phyloP scores from a whole-genome alignment of 2,113 vertebrate species.

The Callopanchax toddi region DNA sequence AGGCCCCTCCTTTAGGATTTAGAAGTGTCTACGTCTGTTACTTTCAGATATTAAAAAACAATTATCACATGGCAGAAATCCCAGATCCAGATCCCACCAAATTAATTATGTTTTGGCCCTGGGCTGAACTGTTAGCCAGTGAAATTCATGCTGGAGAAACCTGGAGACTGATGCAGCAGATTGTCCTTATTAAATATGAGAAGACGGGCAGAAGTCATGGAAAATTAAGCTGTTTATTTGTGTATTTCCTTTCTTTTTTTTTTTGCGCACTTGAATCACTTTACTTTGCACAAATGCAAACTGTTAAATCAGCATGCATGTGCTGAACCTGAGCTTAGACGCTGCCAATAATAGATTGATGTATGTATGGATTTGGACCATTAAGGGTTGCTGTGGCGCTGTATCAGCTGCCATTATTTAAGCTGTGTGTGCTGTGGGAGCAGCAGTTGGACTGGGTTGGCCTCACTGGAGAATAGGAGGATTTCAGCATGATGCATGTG shows the following conservation, averaged over 20 bases:
- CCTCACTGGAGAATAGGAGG: slow-evolving; percentile 5
- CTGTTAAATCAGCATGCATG: slow-evolving; percentile 10
- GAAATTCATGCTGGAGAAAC: slow-evolving; percentile 13
- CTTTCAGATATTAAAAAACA: slow-evolving; percentile 45
- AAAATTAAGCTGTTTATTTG: not conserved
- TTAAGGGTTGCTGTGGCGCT: slow-evolving; percentile 2
- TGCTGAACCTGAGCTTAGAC: not conserved
- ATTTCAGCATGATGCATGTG: slow-evolving; percentile 7
- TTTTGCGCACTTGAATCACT: not conserved
- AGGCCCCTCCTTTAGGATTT: slow-evolving; percentile 13
- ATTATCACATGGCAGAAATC: slow-evolving; percentile 58
- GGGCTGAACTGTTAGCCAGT: slow-evolving; percentile 22
- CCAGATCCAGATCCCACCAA: slow-evolving; percentile 50
- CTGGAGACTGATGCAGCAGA: slow-evolving; percentile 1
- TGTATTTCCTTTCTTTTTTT: not conserved
- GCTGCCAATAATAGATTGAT: not conserved
- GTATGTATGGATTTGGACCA: slow-evolving; percentile 1
- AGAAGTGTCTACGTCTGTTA: slow-evolving; percentile 38
- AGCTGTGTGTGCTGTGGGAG: slow-evolving; percentile 8
- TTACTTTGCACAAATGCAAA: not conserved
- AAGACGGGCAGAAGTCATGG: not conserved
- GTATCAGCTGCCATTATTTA: slow-evolving; percentile 6
- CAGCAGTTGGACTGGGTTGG: slow-evolving; percentile 6
- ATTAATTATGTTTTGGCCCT: slow-evolving; percentile 49
- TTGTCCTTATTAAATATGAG: not conserved